Evolutionary conservation across 2,797 vertebrate genomes (phyloP), one percentile per base, ranked within the genome.

Genomic region (Ibycter americanus): DNA sequence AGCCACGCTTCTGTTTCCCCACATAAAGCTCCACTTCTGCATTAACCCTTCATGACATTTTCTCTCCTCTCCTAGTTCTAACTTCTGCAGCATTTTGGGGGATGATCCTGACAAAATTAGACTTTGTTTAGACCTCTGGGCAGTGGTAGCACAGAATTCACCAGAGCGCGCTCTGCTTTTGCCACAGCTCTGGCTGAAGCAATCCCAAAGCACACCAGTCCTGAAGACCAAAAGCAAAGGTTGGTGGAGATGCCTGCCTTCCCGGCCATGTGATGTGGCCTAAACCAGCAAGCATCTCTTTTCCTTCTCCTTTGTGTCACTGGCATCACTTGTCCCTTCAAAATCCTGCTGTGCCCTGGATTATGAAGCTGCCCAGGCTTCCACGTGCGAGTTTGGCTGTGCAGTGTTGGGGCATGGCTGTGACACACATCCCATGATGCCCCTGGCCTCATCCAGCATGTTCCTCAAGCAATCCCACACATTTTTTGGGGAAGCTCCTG

Each of bases 321-420:
- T 47, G 32, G 36, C 22, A 84, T 12, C 1, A 2, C 54, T 80
- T 12, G 7, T 71, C 5, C 9, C 32, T 54, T 32, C 51, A 84
- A 66, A 93, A 31, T 58, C 36, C 25, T 83, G 23, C 63, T 52
- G 59, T 0, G 2, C 31, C 44, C 26, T n/a, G 16, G n/a, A 8
- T 12, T 32, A 2, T 0, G 0, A 73, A 77, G 42, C 32, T 66
- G 36, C 20, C n/a, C 6, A 11, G 54, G 13, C 9, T 55, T n/a
- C 12, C 15, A 3, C 2, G 0, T 0, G 0, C 17, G 20, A 61
- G 42, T 56, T 87, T 71, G 73, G 34, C 65, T 36, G 14, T 20
- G 44, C 36, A 27, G 38, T 0, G 0, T 46, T 2, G 4, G 36
- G 17, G 2, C 54, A 54, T 2, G 11, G 47, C 65, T 9, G 2